Base-by-base conservation (phyloP, 1,140 invertebrate genomes). In the Drosophila biarmipes region DNA sequence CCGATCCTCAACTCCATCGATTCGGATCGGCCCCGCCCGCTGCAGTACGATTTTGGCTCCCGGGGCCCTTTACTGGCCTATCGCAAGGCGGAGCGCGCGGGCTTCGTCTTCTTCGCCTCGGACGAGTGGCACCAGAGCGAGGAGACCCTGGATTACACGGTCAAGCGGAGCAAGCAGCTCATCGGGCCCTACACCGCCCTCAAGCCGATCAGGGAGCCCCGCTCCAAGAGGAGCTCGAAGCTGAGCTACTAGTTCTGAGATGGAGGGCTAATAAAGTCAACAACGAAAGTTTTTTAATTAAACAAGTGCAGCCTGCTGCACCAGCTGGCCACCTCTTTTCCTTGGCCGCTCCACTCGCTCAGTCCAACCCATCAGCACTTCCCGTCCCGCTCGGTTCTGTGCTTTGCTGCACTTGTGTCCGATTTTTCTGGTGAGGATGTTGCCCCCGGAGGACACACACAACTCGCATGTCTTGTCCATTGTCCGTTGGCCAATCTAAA, bases 281-380 rank as follows among this genome's bases (percentile, higher is more conserved):
- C 42, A 35, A 61, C 31, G 14, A 75, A 90, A 89, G 76, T 80
- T 89, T 90, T 89, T 90, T 89, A 89, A 89, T 89, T 89, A 84
- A 89, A 55, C 72, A 27, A 61, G 46, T 62, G 56, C 63, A 27
- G 35, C 34, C 34, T 43, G 19, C 21, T 27, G 52, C 71, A 59
- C 31, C 68, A 68, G 45, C 24, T 68, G 62, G 46, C 48, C 35
- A 35, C 7, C 34, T 37, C 40, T 62, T 59, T 46, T 68, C 55
- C 67, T 66, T 73, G 58, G 55, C 54, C 53, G 56, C 54, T 63
- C 55, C 53, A 48, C 45, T 27, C 15, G 40, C 27, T 52, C 43
- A 29, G 63, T 15, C 45, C 17, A 43, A 64, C 37, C 68, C 63
- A 71, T 69, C 56, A 67, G 62, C 67, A 69, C 63, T 52, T 35